A percentile compares a stretch with the other conserved stretches of the same genome.
Conservation (phyloP, 2,797 vertebrate species). For the Thunnus albacares region DNA sequence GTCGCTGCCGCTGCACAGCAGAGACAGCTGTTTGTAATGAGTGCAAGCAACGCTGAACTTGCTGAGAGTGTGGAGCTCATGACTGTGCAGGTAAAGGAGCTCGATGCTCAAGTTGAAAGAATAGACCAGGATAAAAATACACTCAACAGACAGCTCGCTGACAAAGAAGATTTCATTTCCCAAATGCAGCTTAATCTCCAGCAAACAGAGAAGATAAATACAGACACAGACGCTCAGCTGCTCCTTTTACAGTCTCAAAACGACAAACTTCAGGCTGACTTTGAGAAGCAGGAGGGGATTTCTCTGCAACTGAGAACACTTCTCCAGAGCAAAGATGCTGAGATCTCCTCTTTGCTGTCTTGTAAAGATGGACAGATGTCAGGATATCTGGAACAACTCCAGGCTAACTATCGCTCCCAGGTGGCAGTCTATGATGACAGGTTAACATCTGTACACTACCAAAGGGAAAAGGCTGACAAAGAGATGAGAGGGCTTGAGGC, state of each 20-base stretch:
- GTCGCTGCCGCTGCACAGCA: conserved; percentile 82
- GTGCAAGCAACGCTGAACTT: conserved; percentile 84
- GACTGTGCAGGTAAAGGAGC: conserved; percentile 77
- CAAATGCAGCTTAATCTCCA: conserved; percentile 79
- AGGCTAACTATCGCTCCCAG: conserved; percentile 86
- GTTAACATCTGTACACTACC: conserved; percentile 78
- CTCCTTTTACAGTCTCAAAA: conserved; percentile 78
- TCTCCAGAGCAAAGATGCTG: conserved; percentile 89
- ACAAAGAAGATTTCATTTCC: conserved; percentile 75
- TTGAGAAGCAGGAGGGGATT: conserved; percentile 88
- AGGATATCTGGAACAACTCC: conserved; percentile 88
- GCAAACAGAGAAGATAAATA: conserved; percentile 76
- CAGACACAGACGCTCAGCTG: conserved; percentile 82
- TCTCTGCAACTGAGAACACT: conserved; percentile 89
- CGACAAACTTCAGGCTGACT: conserved; percentile 80
- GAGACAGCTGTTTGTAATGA: conserved; percentile 85
- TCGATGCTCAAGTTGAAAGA: conserved; percentile 76
- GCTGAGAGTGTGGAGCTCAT: conserved; percentile 79
- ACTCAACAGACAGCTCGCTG: conserved; percentile 79
- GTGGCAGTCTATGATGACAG: conserved; percentile 85
- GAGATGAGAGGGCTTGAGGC: conserved; percentile 79
- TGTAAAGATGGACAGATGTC: conserved; percentile 90
- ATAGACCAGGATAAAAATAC: conserved; percentile 81
- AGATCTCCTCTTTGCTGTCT: conserved; percentile 90
- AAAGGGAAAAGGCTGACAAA: conserved; percentile 82